Evolutionary conservation across 2,888 invertebrate species (phyloP).

Genomic region (Dicycla oo): DNA sequence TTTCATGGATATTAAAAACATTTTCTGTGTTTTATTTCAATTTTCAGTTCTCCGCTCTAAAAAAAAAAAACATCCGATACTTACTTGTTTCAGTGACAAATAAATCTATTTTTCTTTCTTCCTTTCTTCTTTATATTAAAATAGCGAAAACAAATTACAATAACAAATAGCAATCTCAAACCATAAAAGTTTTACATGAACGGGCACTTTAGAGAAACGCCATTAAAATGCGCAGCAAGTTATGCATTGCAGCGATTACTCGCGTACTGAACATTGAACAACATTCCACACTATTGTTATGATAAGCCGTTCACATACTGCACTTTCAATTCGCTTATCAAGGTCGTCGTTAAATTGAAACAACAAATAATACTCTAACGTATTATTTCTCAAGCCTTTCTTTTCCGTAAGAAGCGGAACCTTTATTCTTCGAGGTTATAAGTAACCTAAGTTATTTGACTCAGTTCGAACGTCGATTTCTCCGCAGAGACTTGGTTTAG

Average conservation of each 20-base stretch:
- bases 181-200: conserved; percentile 9
- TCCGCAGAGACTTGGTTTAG: conserved; percentile 35
- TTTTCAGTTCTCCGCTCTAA: no score
- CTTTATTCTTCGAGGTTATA: conserved; percentile 20
- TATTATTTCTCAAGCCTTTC: conserved; percentile 44
- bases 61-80: neutral
- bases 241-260: conserved; percentile 29
- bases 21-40: no score
- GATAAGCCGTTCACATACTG: conserved; percentile 39
- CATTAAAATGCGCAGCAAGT: conserved; percentile 28
- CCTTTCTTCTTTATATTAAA: neutral
- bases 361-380: conserved; percentile 35
- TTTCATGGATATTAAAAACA: no score
- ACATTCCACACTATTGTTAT: conserved; percentile 44
- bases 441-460: conserved; percentile 5
- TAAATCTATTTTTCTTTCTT: neutral
- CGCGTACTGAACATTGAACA: conserved; percentile 4
- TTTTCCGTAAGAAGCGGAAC: conserved; percentile 43
- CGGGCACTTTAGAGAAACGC: conserved; percentile 12
- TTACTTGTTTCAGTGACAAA: neutral
- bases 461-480: conserved; percentile 20
- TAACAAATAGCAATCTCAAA: neutral
- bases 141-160: neutral
- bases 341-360: conserved; percentile 45
- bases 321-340: conserved; percentile 45